Percentiles rank a stretch among this genome's conserved stretches.
Evolutionary conservation across 2,113 vertebrate genomes (phyloP).

Genomic region (Misgurnus anguillicaudatus): DNA sequence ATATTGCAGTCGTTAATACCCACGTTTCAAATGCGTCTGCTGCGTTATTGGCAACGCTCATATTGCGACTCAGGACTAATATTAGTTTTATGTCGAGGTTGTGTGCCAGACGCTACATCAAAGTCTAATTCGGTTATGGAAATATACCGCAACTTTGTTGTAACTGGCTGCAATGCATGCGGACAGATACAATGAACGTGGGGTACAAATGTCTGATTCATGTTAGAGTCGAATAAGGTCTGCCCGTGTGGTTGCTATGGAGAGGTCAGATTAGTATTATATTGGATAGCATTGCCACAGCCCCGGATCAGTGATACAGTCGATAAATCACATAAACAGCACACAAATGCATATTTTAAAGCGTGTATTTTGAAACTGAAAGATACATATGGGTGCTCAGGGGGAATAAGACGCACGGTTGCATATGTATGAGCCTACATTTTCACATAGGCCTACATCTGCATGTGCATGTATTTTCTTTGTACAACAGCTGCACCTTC

Average conservation of each 20-base stretch:
- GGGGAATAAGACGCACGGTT: background rate
- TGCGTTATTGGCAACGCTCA: background rate
- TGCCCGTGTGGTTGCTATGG: slow-evolving; percentile 21
- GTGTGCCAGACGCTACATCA: slow-evolving; percentile 12
- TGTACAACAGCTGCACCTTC: slow-evolving; percentile 8
- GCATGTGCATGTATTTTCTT: slow-evolving; percentile 25
- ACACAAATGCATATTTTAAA: slow-evolving; percentile 5
- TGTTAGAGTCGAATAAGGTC: background rate
- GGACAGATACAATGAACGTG: slow-evolving; percentile 1
- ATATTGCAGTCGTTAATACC: background rate
- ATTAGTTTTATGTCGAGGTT: background rate
- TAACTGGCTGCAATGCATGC: slow-evolving; percentile 14
- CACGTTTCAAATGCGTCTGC: background rate
- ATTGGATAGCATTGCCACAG: background rate
- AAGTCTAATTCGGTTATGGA: slow-evolving; percentile 6
- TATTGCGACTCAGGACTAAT: background rate
- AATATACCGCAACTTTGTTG: background rate
- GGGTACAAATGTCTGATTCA: background rate
- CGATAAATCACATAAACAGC: background rate
- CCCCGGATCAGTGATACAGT: slow-evolving; percentile 4
- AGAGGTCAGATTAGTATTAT: background rate
- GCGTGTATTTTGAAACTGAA: background rate
- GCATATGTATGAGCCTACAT: slow-evolving; percentile 22
- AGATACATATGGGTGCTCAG: background rate
- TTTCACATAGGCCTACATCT: slow-evolving; percentile 35